Base-by-base conservation (phyloP, 2,888 invertebrate genomes). In the Hemicrepidius hirtus region DNA sequence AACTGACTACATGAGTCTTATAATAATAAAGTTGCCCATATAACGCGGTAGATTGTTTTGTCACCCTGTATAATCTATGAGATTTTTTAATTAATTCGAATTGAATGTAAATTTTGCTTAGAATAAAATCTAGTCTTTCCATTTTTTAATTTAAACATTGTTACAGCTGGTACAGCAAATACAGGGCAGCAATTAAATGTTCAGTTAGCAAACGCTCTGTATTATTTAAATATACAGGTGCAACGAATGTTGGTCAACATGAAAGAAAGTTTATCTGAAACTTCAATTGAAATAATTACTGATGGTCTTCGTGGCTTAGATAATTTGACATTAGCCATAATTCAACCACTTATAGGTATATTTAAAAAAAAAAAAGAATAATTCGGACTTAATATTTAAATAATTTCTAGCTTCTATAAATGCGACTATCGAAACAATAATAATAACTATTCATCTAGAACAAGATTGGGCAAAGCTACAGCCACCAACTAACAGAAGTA, bases 381-480 rank as follows among this genome's bases (percentile, higher is more conserved):
- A n/a, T 41, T 13, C 3, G 0, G 3, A 9, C 2, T 49, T 49
- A 20, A 21, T 18, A 49, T n/a, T 21, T 49, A 20, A 55, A 53
- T 75, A 68, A 35, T 57, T 81, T 79, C 83, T 89, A 75, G 91
- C 90, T 75, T 94, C 97, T 0, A 94, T 98, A 74, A 92, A 92
- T 73, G 94, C 95, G 77, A 95, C 97, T 0, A 90, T 98, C 32
- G 96, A 94, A 84, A 95, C 97, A 44, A 98, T 99, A 78, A 89
- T 98, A 32, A 89, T 97, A 76, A 98, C 97, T 16, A 95, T 98
- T 90, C 98, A 98, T 85, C 89, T 92, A 76, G 94, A 94, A 85
- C 83, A 86, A 55, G 92, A 93, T 79, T 87, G 86, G 86, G 77
- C 80, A 7, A 86, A 84, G 78, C 76, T 85, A 12, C 84, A 82